Percentiles rank a stretch among this genome's conserved stretches.
Conservation (phyloP, 2,113 vertebrate species). For the Prietella phreatophila region DNA sequence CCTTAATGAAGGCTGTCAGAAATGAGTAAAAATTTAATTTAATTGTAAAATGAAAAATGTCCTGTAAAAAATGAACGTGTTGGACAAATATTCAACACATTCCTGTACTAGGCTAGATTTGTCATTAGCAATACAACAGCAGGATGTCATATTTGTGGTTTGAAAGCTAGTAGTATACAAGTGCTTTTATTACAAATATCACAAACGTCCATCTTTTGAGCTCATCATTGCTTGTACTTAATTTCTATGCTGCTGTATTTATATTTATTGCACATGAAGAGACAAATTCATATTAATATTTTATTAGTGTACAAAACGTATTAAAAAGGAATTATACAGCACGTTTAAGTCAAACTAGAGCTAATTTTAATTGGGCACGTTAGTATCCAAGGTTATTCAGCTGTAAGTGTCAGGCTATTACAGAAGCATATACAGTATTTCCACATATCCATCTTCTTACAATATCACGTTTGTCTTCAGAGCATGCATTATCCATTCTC, state of each 20-base stretch:
- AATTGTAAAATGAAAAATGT: too few relatives aligned
- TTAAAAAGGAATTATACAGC: slow-evolving; percentile 99
- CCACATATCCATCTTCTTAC: slow-evolving; percentile 61
- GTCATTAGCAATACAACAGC: not conserved
- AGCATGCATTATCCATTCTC: slow-evolving; percentile 60
- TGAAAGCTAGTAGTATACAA: not conserved
- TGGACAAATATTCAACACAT: too few relatives aligned
- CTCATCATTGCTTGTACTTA: not conserved
- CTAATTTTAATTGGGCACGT: slow-evolving; percentile 85
- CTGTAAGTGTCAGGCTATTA: slow-evolving; percentile 62
- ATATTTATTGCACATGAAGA: not conserved
- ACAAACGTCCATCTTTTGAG: not conserved
- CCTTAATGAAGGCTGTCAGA: too few relatives aligned
- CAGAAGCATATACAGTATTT: slow-evolving; percentile 50
- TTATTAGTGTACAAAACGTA: slow-evolving; percentile 99
- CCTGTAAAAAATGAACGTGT: too few relatives aligned
- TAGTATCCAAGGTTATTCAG: slow-evolving; percentile 77
- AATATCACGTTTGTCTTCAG: slow-evolving; percentile 61
- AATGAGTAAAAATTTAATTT: too few relatives aligned
- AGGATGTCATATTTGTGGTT: not conserved
- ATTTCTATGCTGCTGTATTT: not conserved
- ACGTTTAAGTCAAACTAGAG: slow-evolving; percentile 92
- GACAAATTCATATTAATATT: slow-evolving; percentile 79
- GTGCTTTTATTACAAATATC: not conserved
- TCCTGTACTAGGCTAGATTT: too few relatives aligned